Evolutionary conservation across 1,140 invertebrate species (phyloP).

Genomic region (Ceratina australensis): DNA sequence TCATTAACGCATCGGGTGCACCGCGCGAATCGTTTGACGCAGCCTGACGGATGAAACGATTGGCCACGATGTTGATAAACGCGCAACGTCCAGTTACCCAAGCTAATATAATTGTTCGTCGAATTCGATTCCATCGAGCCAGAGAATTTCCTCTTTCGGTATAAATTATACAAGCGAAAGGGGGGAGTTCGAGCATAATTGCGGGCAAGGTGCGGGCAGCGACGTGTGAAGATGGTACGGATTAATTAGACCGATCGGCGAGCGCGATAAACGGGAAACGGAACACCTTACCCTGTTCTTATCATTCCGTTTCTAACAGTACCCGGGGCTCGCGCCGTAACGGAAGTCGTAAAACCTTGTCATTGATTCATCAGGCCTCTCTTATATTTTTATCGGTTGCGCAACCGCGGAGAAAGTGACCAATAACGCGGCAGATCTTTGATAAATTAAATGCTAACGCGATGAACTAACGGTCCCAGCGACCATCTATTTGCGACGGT

Average conservation of each 20-base stretch:
- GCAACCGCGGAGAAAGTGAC: neutral
- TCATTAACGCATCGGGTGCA: slow-evolving; percentile 12
- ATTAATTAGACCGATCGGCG: slow-evolving; percentile 73
- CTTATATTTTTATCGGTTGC: neutral
- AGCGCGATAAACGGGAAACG: slow-evolving; percentile 8
- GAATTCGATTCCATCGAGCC: neutral
- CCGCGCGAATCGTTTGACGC: slow-evolving; percentile 19
- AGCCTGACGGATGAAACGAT: slow-evolving; percentile 6
- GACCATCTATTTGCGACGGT: neutral
- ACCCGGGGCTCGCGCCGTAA: neutral
- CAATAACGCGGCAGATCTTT: neutral
- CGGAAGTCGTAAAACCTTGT: neutral
- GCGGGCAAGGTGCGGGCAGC: slow-evolving; percentile 72
- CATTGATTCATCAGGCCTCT: neutral
- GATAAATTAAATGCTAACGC: neutral
- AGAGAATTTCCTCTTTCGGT: too few species aligned
- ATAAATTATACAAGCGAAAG: too few species aligned
- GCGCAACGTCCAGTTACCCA: neutral
- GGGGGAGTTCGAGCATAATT: slow-evolving; percentile 61
- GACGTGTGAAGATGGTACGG: slow-evolving; percentile 73
- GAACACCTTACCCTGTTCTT: too few species aligned
- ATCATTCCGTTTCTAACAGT: too few species aligned
- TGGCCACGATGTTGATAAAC: slow-evolving; percentile 29
- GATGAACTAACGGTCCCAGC: too few species aligned
- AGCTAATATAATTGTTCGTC: neutral